Base-by-base conservation (phyloP, 2,113 vertebrate species). In the Macrotis lagotis region DNA sequence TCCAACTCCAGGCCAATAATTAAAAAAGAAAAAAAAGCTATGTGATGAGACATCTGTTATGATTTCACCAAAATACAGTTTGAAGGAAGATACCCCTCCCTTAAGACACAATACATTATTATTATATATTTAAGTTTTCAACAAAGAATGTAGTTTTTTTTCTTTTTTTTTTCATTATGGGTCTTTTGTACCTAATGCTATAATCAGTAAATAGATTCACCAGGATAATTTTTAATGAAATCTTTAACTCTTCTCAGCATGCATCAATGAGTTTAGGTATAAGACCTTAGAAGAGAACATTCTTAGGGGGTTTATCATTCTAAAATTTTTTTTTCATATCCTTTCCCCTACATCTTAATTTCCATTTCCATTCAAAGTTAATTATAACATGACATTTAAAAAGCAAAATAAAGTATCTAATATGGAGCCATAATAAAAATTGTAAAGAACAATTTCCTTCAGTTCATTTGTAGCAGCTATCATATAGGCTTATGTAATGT, bases 1-100 rank as follows among this genome's bases (percentile, higher is more conserved):
- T 90, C 59, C 94, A 92, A 50, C 44, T 90, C 47, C 48, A 59
- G 0, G 88, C 92, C 49, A 44, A 47, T 52, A 48, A 91, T 88
- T 93, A 89, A 88, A 48, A 93, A 50, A 8, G 89, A 92, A 88
- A 91, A 91, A 47, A 91, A 90, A 25, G 66, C 50, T 26, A 49
- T 49, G 48, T 3, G 48, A 50, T 5, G 90, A 91, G 51, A 53
- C 52, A 44, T 52, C 48, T 52, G 91, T 88, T 50, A 55, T 25
- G 31, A 92, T 25, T 51, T 92, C 93, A 89, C 48, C 50, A 48
- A 74, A 90, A 90, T 28, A 44, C 52, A 93, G 37, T 90, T 24
- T 1, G 2, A n/a, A 51, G 59, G 89, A 90, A 11, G 91, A 93
- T 47, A 90, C 37, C 49, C 91, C 22, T 90, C n/a, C 88, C 92